Percentiles rank a stretch among this genome's conserved stretches.
Conservation (phyloP, 2,888 invertebrate genomes). For the Thelaira solivaga region DNA sequence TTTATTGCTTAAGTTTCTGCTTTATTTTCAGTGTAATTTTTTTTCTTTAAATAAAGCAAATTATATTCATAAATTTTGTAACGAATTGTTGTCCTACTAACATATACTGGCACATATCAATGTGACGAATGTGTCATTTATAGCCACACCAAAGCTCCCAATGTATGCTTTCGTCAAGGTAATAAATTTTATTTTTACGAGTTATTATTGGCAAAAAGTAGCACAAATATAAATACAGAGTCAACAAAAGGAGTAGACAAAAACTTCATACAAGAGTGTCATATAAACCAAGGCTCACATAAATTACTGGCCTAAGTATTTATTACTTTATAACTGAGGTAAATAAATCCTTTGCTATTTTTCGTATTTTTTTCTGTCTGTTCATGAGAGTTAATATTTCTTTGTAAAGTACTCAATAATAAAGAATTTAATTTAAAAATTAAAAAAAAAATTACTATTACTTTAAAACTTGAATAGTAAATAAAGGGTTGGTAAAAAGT, state of each 20-base stretch:
- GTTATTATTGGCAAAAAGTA: slow-evolving; percentile 37
- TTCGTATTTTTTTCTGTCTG: too few relatives aligned
- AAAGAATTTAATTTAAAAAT: too few relatives aligned
- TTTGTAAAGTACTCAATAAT: too few relatives aligned
- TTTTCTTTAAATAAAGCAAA: background rate
- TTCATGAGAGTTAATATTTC: too few relatives aligned
- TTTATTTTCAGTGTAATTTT: slow-evolving; percentile 3
- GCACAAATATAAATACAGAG: background rate
- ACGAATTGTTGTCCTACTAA: background rate
- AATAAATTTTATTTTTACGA: slow-evolving; percentile 61
- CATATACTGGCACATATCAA: slow-evolving; percentile 42
- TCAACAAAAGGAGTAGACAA: slow-evolving; percentile 3
- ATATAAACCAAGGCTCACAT: background rate
- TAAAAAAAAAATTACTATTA: too few relatives aligned
- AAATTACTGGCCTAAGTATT: background rate
- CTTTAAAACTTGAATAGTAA: too few relatives aligned
- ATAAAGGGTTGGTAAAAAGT: too few relatives aligned
- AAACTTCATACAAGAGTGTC: background rate
- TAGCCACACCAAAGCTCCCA: slow-evolving; percentile 46
- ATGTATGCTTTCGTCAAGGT: slow-evolving; percentile 54
- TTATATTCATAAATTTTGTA: background rate
- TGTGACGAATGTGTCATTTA: slow-evolving; percentile 56
- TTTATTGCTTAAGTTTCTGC: background rate
- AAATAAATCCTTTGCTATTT: background rate
- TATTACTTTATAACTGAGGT: background rate